These are phyloP conservation scores for Tetrapedia diversipes DNA, from an alignment of 2,888 invertebrate species.

Conservation along the genomic window DNA sequence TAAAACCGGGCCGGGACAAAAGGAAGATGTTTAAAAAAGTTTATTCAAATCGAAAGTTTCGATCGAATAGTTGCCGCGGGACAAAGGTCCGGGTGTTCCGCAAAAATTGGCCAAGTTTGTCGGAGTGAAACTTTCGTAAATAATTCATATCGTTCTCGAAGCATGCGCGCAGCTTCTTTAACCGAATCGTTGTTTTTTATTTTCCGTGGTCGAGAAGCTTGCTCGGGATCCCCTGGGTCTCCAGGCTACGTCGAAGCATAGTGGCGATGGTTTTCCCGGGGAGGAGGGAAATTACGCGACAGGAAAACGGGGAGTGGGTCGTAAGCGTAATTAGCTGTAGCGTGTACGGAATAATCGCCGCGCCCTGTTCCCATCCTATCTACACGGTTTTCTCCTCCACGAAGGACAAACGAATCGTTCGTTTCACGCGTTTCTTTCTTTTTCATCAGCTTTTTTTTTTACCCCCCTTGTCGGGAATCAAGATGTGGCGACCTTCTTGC, in stretches of 20 bases:
- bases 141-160: slow-evolving; percentile 8
- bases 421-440: no score
- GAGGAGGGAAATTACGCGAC: not conserved
- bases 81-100: not conserved
- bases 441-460: no score
- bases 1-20: no score
- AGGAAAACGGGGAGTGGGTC: slow-evolving; percentile 6
- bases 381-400: not conserved
- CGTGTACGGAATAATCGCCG: slow-evolving; percentile 21
- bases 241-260: not conserved
- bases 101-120: slow-evolving; percentile 13
- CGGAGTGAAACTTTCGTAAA: slow-evolving; percentile 1
- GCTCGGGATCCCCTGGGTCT: not conserved
- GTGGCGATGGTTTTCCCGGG: not conserved
- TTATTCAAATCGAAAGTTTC: not conserved
- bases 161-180: not conserved
- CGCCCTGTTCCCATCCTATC: slow-evolving; percentile 1
- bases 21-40: not conserved
- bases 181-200: not conserved
- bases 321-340: slow-evolving; percentile 33
- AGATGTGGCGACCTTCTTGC: no score
- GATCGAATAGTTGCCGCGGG: slow-evolving; percentile 5
- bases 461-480: no score
- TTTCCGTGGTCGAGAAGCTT: slow-evolving; percentile 1
- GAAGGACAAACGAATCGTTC: no score